phyloP scores from a whole-genome alignment of 2,888 invertebrate species.

The Nudaria mundana region DNA sequence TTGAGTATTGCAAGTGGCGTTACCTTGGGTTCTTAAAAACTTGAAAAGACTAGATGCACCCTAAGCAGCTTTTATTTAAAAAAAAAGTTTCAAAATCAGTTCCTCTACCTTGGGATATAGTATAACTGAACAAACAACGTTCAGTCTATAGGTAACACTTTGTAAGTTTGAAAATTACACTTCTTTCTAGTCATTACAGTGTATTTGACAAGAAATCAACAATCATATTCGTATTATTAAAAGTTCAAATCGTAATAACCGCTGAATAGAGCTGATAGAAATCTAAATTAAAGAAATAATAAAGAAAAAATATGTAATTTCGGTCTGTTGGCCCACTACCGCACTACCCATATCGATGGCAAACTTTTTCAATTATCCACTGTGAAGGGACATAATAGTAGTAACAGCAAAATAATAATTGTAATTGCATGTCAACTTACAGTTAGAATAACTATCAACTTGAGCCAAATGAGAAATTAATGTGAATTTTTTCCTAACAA shows the following conservation, averaged over 20 bases:
- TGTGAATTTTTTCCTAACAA: conserved; percentile 27
- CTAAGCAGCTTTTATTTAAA: too few species aligned
- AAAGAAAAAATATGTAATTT: conserved; percentile 68
- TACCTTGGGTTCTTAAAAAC: too few species aligned
- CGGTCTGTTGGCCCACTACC: conserved; percentile 56
- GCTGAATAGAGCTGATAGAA: conserved; percentile 64
- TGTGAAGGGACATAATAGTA: conserved; percentile 51
- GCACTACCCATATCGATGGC: conserved; percentile 65
- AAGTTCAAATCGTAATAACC: conserved; percentile 72
- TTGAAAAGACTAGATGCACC: not conserved
- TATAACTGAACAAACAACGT: too few species aligned
- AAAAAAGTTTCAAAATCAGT: too few species aligned
- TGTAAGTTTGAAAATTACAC: conserved; percentile 58
- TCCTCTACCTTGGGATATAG: too few species aligned
- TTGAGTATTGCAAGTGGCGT: too few species aligned
- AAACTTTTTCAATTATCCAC: conserved; percentile 76
- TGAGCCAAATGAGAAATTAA: conserved; percentile 48
- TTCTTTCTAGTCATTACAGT: conserved; percentile 27
- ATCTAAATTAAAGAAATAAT: conserved; percentile 59
- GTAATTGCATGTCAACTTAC: conserved; percentile 44
- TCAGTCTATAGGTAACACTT: conserved; percentile 33
- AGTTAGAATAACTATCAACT: conserved; percentile 32
- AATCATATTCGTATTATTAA: conserved; percentile 56
- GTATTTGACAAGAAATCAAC: conserved; percentile 42
- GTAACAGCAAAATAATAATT: conserved; percentile 51